Base-by-base conservation (phyloP, 2,888 invertebrate genomes). In the Junonia oenone region DNA sequence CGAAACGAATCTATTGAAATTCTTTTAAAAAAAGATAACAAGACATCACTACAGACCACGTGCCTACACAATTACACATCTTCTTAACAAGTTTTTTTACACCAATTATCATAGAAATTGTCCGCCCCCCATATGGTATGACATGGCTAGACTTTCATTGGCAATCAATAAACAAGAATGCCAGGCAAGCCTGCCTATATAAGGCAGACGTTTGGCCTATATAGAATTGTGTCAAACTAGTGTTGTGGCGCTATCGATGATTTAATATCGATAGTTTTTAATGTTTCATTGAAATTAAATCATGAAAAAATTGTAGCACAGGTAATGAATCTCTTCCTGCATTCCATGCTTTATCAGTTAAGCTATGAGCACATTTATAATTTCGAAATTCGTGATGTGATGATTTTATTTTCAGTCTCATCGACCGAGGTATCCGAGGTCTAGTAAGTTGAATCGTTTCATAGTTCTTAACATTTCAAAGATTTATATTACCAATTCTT, bases 161-260 rank as follows among this genome's bases (percentile, higher is more conserved):
- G 53, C 67, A 68, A 68, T 72, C 68, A 72, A 68, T 72, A 66
- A 68, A 66, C 67, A 63, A 62, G 67, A 67, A 69, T 69, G 63
- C 63, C 56, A 53, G 56, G 55, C 65, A 62, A 63, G 63, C 64
- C 60, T 61, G 55, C 45, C 64, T 61, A 17, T 59, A 65, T 59
- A 66, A 52, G 63, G 60, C 6, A 48, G 38, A 40, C 40, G 51
- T 54, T 51, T 40, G 56, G 53, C 55, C 55, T 53, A 58, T 49
- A 51, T 58, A 58, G 49, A 61, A 55, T 56, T 61, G 59, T 59
- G 61, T 58, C 51, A 53, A 50, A 6, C 14, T 59, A 61, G 58
- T 56, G 65, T 17, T 58, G 17, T 38, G 6, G 29, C 8, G 26
- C 26, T 51, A 31, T 51, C 45, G 48, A 38, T 48, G 2, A 8